phyloP scores from a whole-genome alignment of 2,888 invertebrate genomes.

The Spodoptera exigua region DNA sequence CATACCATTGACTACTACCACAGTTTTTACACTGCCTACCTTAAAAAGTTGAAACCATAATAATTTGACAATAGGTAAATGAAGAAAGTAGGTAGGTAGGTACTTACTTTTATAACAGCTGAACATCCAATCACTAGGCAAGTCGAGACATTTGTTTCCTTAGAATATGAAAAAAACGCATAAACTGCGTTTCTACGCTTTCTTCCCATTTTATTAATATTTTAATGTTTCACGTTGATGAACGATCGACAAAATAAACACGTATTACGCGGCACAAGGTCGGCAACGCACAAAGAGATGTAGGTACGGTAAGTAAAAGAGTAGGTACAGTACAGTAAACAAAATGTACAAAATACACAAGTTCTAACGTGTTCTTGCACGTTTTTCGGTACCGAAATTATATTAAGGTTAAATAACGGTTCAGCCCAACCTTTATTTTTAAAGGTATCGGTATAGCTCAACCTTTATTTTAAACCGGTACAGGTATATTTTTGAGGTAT shows the following conservation, averaged over 20 bases:
- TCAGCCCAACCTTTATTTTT: conserved; percentile 2
- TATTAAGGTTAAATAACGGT: conserved; percentile 5
- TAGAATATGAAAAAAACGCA: conserved; percentile 6
- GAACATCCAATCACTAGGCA: too few relatives aligned
- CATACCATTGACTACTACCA: conserved; percentile 1
- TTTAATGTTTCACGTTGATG: conserved; percentile 2
- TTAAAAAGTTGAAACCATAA: conserved; percentile 1
- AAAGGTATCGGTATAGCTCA: too few relatives aligned
- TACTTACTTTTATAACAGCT: too few relatives aligned
- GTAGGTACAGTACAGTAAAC: too few relatives aligned
- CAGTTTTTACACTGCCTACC: conserved; percentile 1
- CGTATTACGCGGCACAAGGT: conserved; percentile 4
- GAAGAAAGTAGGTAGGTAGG: too few relatives aligned
- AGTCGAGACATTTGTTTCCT: conserved; percentile 4
- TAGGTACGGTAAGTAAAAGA: too few relatives aligned
- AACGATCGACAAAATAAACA: conserved; percentile 4
- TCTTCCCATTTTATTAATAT: conserved; percentile 6
- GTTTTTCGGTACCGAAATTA: conserved; percentile 3
- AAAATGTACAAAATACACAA: conserved; percentile 1
- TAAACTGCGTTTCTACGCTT: conserved; percentile 8
- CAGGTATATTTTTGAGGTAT: too few relatives aligned
- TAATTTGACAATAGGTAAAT: conserved; percentile 4
- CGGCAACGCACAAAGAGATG: conserved; percentile 2
- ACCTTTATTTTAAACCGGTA: too few relatives aligned
- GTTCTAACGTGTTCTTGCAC: conserved; percentile 1